These are phyloP conservation scores for Tachina lurida DNA, from an alignment of 2,888 invertebrate genomes.

Conservation along the genomic window DNA sequence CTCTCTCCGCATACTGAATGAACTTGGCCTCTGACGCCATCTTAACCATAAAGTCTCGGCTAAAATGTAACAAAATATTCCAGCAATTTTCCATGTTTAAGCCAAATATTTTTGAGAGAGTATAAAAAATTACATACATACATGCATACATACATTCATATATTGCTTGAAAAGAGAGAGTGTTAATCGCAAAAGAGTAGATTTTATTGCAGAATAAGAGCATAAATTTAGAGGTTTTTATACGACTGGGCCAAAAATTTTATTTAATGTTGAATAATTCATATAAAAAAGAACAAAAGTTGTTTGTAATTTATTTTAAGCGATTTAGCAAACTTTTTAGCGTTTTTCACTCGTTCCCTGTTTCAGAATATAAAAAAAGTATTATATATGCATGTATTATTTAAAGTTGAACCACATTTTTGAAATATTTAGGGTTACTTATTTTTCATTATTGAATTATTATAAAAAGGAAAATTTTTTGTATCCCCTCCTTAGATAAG, in stretches of 20 bases:
- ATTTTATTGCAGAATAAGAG: not conserved
- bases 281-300: not conserved
- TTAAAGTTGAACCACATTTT: no score
- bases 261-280: not conserved
- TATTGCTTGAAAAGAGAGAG: conserved; percentile 19
- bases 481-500: no score
- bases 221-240: not conserved
- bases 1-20: conserved; percentile 82
- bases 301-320: not conserved
- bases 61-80: conserved; percentile 64
- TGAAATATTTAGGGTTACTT: no score
- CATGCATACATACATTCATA: not conserved
- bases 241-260: not conserved
- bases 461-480: no score
- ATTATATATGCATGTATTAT: no score
- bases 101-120: conserved; percentile 63
- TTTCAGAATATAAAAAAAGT: not conserved
- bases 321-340: not conserved
- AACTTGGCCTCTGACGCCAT: conserved; percentile 82
- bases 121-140: not conserved
- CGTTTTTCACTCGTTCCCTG: not conserved
- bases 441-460: no score
- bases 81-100: conserved; percentile 67
- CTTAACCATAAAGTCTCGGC: conserved; percentile 77
- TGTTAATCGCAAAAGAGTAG: not conserved